phyloP scores from a whole-genome alignment of 2,113 vertebrate genomes.

The Caretta caretta region DNA sequence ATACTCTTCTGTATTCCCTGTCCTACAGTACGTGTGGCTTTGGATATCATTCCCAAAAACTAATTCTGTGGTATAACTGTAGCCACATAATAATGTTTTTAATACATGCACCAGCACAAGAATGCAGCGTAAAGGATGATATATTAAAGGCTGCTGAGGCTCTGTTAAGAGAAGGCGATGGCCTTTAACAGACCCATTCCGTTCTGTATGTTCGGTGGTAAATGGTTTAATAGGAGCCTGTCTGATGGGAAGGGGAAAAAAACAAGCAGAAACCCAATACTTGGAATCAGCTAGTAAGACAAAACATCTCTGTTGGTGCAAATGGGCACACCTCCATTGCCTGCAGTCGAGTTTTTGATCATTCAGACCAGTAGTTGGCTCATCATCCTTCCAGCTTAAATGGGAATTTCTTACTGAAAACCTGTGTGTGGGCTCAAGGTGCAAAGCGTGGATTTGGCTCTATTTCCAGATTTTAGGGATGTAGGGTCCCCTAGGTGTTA shows the following conservation, averaged over 20 bases:
- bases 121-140: conserved; percentile 1
- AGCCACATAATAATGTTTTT: conserved; percentile 66
- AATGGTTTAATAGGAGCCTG: neutral
- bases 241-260: neutral
- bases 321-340: neutral
- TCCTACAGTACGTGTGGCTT: conserved; percentile 32
- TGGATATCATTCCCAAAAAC: conserved; percentile 58
- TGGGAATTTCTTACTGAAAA: neutral
- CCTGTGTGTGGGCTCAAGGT: neutral
- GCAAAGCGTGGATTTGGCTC: neutral
- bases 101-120: neutral
- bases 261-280: neutral
- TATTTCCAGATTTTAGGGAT: fast-evolving
- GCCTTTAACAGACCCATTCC: neutral
- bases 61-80: conserved; percentile 43
- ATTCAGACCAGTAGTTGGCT: neutral
- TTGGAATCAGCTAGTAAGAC: neutral
- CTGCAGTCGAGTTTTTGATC: neutral
- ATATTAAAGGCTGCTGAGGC: conserved; percentile 17
- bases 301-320: neutral
- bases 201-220: neutral
- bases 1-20: conserved; percentile 63
- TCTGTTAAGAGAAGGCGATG: neutral
- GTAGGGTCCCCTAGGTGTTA: neutral
- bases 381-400: fast-evolving